These are phyloP conservation scores for Cyanistes caeruleus DNA, from an alignment of 2,113 vertebrate genomes.

Conservation along the genomic window DNA sequence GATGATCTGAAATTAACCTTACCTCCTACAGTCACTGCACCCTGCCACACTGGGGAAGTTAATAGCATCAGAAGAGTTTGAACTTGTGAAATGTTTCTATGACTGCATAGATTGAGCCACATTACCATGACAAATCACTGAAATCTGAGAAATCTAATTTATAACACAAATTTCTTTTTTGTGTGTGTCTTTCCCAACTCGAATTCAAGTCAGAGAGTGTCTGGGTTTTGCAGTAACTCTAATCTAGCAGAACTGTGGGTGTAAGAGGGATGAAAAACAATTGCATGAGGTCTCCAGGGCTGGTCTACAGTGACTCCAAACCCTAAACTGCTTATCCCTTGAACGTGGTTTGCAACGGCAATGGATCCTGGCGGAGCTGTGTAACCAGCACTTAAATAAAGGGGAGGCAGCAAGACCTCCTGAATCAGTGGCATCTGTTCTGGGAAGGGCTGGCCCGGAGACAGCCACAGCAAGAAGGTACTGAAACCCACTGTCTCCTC, in stretches of 20 bases:
- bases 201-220: constrained; percentile 20
- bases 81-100: constrained; percentile 17
- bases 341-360: constrained; percentile 49
- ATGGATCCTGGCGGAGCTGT: not conserved
- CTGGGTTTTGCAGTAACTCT: constrained; percentile 5
- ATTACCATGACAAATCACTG: constrained; percentile 41
- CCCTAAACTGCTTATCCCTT: constrained; percentile 62
- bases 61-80: not conserved
- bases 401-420: constrained; percentile 56
- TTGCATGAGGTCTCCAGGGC: constrained; percentile 48
- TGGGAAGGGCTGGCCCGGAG: constrained; percentile 55
- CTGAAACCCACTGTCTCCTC: constrained; percentile 77
- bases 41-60: not conserved
- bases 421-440: constrained; percentile 61
- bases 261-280: constrained; percentile 51
- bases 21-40: not conserved
- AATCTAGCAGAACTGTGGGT: constrained; percentile 31
- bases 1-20: not conserved
- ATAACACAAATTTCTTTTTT: constrained; percentile 12
- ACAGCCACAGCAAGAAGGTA: constrained; percentile 71
- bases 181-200: constrained; percentile 15
- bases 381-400: constrained; percentile 73
- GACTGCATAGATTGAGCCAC: constrained; percentile 6
- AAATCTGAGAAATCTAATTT: constrained; percentile 46
- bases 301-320: constrained; percentile 54